A percentile compares a stretch with the other conserved stretches of the same genome.
Evolutionary conservation across 2,888 invertebrate species (phyloP).

Genomic region (Agrochola circellaris): DNA sequence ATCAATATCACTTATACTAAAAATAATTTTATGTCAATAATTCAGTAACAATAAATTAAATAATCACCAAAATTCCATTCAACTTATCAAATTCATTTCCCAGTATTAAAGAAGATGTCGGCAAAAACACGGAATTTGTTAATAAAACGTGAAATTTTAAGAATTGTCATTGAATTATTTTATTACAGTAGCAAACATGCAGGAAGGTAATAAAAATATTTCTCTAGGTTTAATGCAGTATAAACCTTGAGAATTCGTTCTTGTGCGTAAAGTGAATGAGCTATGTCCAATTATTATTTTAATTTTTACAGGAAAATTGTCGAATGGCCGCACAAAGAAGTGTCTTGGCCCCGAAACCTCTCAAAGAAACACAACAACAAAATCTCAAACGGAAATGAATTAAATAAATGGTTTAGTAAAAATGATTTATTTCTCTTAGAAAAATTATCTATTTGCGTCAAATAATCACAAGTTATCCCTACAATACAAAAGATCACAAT

Average conservation of each 20-base stretch:
- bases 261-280: conserved; percentile 1
- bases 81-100: too few species aligned
- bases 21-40: too few species aligned
- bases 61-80: too few species aligned
- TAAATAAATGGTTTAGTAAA: not conserved
- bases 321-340: not conserved
- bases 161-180: conserved; percentile 44
- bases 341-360: not conserved
- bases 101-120: too few species aligned
- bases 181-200: conserved; percentile 34
- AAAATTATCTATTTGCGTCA: not conserved
- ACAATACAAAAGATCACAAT: not conserved
- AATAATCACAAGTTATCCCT: not conserved
- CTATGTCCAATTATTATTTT: conserved; percentile 14
- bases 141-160: conserved; percentile 38
- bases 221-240: conserved; percentile 27
- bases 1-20: too few species aligned
- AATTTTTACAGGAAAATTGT: conserved; percentile 2
- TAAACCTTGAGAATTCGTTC: conserved; percentile 33
- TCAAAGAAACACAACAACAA: not conserved
- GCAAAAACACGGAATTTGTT: conserved; percentile 13
- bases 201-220: conserved; percentile 50
- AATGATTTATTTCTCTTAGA: not conserved
- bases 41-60: too few species aligned
- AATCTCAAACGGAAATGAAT: not conserved